Evolutionary conservation across 2,113 vertebrate species (phyloP).

Genomic region (Crocuta crocuta): DNA sequence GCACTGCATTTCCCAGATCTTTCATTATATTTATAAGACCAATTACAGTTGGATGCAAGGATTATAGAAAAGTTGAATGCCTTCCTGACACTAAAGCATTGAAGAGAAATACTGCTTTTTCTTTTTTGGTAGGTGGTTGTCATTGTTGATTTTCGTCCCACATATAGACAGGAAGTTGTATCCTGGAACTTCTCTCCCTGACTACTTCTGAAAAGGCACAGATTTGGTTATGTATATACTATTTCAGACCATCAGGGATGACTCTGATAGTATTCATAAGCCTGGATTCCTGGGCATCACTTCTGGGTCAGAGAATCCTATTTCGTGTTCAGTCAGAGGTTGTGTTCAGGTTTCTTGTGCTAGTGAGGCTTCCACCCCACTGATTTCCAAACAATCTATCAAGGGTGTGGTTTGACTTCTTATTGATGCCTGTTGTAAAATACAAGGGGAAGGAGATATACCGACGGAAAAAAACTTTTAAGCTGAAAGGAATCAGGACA

Average conservation of each 20-base stretch:
- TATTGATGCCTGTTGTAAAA: neutral
- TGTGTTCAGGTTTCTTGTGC: neutral
- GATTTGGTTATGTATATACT: neutral
- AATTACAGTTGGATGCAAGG: neutral
- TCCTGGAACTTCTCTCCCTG: neutral
- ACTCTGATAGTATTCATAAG: neutral
- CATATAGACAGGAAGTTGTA: neutral
- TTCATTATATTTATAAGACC: conserved; percentile 24
- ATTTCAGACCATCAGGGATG: neutral
- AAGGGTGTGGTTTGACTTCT: neutral
- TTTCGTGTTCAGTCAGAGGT: neutral
- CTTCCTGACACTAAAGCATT: neutral
- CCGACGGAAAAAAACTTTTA: neutral
- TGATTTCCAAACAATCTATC: neutral
- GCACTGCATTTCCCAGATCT: neutral
- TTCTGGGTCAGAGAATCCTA: neutral
- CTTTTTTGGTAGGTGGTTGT: neutral
- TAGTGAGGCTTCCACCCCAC: neutral
- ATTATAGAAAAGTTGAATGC: neutral
- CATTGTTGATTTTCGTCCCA: neutral
- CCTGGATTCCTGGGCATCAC: neutral
- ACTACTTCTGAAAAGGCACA: neutral
- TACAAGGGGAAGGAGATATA: neutral
- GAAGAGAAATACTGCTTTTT: neutral
- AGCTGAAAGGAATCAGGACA: neutral